phyloP scores from a whole-genome alignment of 2,888 invertebrate genomes.

The Trichogramma evanescens region DNA sequence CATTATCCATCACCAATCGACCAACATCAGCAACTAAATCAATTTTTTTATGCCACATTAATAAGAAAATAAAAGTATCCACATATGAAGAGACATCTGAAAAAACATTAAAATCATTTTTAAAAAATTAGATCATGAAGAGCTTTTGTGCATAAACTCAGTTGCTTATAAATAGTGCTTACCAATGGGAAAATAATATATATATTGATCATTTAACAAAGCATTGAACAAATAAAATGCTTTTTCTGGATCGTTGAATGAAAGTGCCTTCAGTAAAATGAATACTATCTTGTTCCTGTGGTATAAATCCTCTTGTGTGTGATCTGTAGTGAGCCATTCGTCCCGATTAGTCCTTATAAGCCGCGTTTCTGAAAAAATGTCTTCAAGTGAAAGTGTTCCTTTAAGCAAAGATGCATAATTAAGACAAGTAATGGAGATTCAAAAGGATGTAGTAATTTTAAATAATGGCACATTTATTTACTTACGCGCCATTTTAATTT shows the following conservation, averaged over 20 bases:
- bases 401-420: background rate
- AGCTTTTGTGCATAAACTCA: background rate
- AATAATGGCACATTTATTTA: constrained; percentile 14
- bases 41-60: constrained; percentile 18
- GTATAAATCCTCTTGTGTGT: constrained; percentile 23
- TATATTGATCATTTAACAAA: constrained; percentile 31
- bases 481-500: constrained; percentile 19
- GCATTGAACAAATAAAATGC: constrained; percentile 31
- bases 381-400: background rate
- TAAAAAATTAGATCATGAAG: background rate
- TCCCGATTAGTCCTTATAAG: constrained; percentile 19
- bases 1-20: constrained; percentile 25
- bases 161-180: constrained; percentile 12
- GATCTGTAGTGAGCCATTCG: constrained; percentile 28
- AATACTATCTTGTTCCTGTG: constrained; percentile 28
- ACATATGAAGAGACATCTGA: constrained; percentile 28
- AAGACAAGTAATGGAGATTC: constrained; percentile 18
- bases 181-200: constrained; percentile 34
- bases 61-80: constrained; percentile 26
- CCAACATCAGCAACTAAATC: constrained; percentile 23
- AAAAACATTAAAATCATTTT: constrained; percentile 3
- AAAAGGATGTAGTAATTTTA: constrained; percentile 21
- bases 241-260: constrained; percentile 23
- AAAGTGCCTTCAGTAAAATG: constrained; percentile 30
- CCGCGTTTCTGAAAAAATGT: constrained; percentile 14